These are phyloP conservation scores for Conger conger DNA, from an alignment of 2,113 vertebrate genomes.

Conservation along the genomic window DNA sequence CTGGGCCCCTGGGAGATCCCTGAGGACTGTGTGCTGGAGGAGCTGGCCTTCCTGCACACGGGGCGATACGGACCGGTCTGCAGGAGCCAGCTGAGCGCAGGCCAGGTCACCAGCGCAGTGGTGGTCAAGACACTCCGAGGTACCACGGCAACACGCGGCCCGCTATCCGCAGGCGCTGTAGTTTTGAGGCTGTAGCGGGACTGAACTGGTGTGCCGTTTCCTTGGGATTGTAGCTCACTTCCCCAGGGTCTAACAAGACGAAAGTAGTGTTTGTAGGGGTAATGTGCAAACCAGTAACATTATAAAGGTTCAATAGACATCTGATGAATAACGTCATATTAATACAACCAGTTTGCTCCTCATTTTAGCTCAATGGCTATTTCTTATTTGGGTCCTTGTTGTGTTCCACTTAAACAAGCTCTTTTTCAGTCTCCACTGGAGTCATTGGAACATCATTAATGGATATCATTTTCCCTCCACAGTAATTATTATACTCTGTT, in stretches of 20 bases:
- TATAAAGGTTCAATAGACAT: background rate
- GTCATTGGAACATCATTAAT: no score
- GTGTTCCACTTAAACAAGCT: background rate
- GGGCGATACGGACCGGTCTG: slow-evolving; percentile 60
- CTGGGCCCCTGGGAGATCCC: slow-evolving; percentile 53
- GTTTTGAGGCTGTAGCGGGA: no score
- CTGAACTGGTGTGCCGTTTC: background rate
- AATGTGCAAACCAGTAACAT: background rate
- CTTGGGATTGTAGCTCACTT: background rate
- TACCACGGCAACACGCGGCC: slow-evolving; percentile 14
- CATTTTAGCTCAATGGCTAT: background rate
- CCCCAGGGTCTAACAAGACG: no score
- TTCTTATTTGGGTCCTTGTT: background rate
- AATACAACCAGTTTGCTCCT: background rate
- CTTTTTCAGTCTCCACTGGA: background rate
- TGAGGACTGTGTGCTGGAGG: slow-evolving; percentile 50
- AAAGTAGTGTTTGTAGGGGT: background rate
- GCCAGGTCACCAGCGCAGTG: slow-evolving; percentile 40
- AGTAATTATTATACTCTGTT: no score
- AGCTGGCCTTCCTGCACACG: slow-evolving; percentile 52
- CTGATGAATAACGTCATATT: background rate
- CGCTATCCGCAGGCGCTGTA: background rate
- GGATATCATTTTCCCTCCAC: background rate
- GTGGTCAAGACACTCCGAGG: slow-evolving; percentile 60
- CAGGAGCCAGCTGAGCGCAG: slow-evolving; percentile 51